A percentile compares a stretch with the other conserved stretches of the same genome.
These are phyloP conservation scores for Hipparchia sbordonii DNA, from an alignment of 2,888 invertebrate species.

Conservation along the genomic window DNA sequence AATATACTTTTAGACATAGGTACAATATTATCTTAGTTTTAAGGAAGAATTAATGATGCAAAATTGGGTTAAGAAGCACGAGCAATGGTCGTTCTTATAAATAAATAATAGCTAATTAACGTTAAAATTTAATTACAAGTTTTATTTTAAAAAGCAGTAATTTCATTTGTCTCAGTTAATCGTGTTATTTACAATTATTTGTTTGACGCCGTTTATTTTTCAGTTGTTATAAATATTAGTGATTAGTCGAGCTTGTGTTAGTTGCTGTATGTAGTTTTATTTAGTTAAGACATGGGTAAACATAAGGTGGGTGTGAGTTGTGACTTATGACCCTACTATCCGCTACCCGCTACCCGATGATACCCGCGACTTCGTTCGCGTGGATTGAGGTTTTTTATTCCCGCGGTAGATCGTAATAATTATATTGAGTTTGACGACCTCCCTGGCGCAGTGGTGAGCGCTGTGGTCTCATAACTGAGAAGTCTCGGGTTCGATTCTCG, in stretches of 20 bases:
- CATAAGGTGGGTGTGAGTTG: conserved; percentile 21
- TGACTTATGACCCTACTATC: background rate
- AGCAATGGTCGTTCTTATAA: background rate
- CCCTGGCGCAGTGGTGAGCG: too few relatives aligned
- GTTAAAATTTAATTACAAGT: conserved; percentile 32
- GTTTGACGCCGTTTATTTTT: conserved; percentile 37
- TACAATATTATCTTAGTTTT: too few relatives aligned
- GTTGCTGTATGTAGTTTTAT: conserved; percentile 11
- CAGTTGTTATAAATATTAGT: conserved; percentile 36
- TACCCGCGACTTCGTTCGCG: too few relatives aligned
- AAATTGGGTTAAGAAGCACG: background rate
- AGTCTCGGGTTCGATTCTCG: too few relatives aligned
- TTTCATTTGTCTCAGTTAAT: conserved; percentile 44
- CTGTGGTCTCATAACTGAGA: too few relatives aligned
- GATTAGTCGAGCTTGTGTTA: background rate
- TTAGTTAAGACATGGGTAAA: conserved; percentile 25
- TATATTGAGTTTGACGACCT: too few relatives aligned
- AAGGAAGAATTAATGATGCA: background rate
- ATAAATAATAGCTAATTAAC: conserved; percentile 1
- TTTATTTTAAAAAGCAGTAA: conserved; percentile 28
- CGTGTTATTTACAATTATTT: conserved; percentile 21
- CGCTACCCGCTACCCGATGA: too few relatives aligned
- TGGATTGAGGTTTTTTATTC: too few relatives aligned
- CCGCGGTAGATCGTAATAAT: too few relatives aligned
- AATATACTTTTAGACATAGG: too few relatives aligned